These are phyloP conservation scores for Meriones unguiculatus DNA, from an alignment of 2,113 vertebrate species.

Conservation along the genomic window DNA sequence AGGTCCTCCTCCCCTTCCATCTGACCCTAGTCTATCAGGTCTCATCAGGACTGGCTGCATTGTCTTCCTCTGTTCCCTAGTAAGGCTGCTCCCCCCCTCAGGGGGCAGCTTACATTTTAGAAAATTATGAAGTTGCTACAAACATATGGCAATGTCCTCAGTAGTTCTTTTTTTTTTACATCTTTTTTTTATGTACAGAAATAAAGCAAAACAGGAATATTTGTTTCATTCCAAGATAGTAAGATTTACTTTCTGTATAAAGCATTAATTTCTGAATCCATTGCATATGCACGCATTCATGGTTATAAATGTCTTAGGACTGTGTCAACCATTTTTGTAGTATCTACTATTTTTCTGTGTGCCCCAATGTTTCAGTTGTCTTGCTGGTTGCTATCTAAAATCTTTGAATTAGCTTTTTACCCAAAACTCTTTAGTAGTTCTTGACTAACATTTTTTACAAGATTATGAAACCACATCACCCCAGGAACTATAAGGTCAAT, in stretches of 20 bases:
- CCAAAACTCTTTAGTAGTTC: background rate
- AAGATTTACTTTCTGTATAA: background rate
- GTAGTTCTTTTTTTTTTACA: background rate
- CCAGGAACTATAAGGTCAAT: background rate
- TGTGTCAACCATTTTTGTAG: background rate
- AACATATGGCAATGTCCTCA: background rate
- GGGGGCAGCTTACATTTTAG: background rate
- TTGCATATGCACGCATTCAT: background rate
- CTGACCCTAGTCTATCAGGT: no score
- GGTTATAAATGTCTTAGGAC: background rate
- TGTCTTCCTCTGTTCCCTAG: no score
- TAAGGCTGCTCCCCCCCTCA: no score
- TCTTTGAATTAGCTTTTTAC: background rate
- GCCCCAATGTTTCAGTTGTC: background rate
- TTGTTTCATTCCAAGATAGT: background rate
- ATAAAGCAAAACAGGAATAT: background rate
- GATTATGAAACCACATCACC: background rate
- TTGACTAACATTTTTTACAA: background rate
- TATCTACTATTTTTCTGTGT: background rate
- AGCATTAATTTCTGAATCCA: background rate
- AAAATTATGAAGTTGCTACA: background rate
- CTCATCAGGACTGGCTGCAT: no score
- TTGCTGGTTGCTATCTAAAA: background rate
- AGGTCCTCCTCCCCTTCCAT: no score
- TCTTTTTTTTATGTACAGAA: background rate